Percentiles rank a stretch among this genome's conserved stretches.
These are phyloP conservation scores for Hypselothyrea guttata DNA, from an alignment of 2,888 invertebrate genomes.

Conservation along the genomic window DNA sequence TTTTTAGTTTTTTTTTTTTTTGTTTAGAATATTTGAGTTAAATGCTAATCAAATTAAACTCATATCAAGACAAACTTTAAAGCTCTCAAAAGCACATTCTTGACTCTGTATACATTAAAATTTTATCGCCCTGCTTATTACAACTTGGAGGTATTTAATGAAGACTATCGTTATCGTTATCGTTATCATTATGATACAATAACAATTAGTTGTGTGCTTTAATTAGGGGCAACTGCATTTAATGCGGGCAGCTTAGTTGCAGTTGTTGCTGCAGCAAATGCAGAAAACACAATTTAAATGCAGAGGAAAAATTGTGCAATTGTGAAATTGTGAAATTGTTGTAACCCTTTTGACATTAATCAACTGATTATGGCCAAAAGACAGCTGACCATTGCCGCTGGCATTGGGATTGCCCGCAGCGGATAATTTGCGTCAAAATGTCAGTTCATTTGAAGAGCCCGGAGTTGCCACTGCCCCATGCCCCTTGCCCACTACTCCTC, in stretches of 20 bases:
- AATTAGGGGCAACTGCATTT: not conserved
- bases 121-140: too few species aligned
- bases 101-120: too few species aligned
- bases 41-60: too few species aligned
- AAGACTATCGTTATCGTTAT: too few species aligned
- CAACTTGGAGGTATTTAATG: too few species aligned
- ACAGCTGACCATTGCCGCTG: conserved; percentile 38
- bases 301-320: not conserved
- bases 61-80: too few species aligned
- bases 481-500: not conserved
- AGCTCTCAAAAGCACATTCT: too few species aligned
- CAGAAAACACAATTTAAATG: conserved; percentile 3
- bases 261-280: too few species aligned
- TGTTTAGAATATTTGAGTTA: too few species aligned
- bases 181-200: too few species aligned
- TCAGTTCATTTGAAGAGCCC: conserved; percentile 71
- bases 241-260: not conserved
- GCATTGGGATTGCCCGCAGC: conserved; percentile 44
- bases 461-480: conserved; percentile 1
- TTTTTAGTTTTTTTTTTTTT: too few species aligned
- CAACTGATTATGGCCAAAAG: conserved; percentile 53
- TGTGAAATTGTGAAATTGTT: not conserved
- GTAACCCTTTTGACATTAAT: conserved; percentile 32
- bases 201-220: too few species aligned
- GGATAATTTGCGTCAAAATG: conserved; percentile 76